Percentiles rank a stretch among this genome's conserved stretches.
These are phyloP conservation scores for Silurus meridionalis DNA, from an alignment of 2,113 vertebrate species.

Conservation along the genomic window DNA sequence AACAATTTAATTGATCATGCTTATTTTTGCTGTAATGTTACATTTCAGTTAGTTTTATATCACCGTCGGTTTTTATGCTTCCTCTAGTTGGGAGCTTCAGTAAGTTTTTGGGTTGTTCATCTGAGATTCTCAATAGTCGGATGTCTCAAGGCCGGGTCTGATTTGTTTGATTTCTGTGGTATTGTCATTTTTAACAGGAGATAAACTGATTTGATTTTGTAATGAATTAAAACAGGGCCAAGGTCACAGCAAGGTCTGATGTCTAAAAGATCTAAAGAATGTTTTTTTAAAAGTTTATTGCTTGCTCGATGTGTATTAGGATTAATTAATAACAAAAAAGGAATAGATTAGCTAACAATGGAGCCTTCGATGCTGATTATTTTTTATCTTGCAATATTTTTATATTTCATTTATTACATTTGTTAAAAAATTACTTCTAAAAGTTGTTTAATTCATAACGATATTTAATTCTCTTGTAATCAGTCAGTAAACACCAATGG, in stretches of 20 bases:
- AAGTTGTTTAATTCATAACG: neutral
- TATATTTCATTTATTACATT: neutral
- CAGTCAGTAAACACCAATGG: neutral
- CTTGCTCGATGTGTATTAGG: neutral
- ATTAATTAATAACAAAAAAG: neutral
- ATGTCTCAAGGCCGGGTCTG: neutral
- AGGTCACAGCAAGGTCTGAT: too few relatives aligned
- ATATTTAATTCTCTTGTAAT: neutral
- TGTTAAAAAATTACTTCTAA: neutral
- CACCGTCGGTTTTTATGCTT: neutral
- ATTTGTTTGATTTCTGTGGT: neutral
- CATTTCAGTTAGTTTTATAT: neutral
- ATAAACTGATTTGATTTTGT: neutral
- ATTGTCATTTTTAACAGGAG: neutral
- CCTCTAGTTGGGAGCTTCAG: neutral
- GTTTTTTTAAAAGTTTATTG: neutral
- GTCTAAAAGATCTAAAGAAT: too few relatives aligned
- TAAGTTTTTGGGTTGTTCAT: neutral
- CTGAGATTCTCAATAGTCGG: neutral
- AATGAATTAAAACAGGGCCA: neutral
- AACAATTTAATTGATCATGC: neutral
- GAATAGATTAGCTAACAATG: neutral
- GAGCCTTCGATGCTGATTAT: neutral
- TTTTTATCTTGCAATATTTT: neutral
- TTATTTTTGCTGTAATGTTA: neutral